phyloP scores from a whole-genome alignment of 1,140 invertebrate species.

The Tachypleus tridentatus region DNA sequence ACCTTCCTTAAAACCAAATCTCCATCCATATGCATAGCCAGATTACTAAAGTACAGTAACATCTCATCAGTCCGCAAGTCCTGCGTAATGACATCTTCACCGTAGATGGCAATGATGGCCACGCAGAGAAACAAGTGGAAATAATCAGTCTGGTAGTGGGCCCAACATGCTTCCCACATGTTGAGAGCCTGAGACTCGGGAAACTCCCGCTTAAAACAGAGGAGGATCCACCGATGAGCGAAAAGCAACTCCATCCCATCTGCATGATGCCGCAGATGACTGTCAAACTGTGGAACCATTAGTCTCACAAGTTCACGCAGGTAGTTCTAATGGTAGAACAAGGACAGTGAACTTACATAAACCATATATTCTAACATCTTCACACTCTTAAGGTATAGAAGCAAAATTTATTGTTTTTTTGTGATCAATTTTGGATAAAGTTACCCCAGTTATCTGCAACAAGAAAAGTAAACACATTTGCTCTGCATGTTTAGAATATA shows the following conservation, averaged over 20 bases:
- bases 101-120: slow-evolving; percentile 81
- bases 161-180: slow-evolving; percentile 93
- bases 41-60: slow-evolving; percentile 81
- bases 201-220: slow-evolving; percentile 81
- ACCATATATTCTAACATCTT: too few relatives aligned
- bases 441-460: slow-evolving; percentile 12
- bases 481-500: neutral
- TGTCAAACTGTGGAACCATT: slow-evolving; percentile 76
- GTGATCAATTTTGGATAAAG: neutral
- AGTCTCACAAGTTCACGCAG: slow-evolving; percentile 71
- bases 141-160: slow-evolving; percentile 82
- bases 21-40: slow-evolving; percentile 94
- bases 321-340: slow-evolving; percentile 44
- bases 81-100: slow-evolving; percentile 74
- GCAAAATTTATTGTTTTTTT: slow-evolving; percentile 8
- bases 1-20: slow-evolving; percentile 72
- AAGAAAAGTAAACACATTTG: slow-evolving; percentile 2
- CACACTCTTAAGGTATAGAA: slow-evolving; percentile 3
- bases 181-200: slow-evolving; percentile 66
- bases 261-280: slow-evolving; percentile 61
- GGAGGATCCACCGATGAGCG: slow-evolving; percentile 82
- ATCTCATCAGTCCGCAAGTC: slow-evolving; percentile 82
- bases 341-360: too few relatives aligned
- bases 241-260: slow-evolving; percentile 82
- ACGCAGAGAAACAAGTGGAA: slow-evolving; percentile 84